Conservation (phyloP, 2,888 invertebrate genomes). For the Agonopterix subpropinquella region DNA sequence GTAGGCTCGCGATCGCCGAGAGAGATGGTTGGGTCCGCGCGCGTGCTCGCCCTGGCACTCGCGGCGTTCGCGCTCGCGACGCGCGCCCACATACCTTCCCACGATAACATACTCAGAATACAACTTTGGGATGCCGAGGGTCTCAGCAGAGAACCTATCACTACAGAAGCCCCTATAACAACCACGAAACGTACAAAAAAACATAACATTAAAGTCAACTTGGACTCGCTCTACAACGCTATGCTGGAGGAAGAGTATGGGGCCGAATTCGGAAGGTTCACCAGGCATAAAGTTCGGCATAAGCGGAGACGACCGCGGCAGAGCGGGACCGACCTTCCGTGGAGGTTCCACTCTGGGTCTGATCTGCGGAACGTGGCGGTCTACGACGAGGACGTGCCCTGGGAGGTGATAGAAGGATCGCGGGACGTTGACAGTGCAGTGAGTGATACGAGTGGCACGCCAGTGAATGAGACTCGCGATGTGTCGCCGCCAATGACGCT, state of each 20-base stretch:
- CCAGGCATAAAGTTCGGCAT: slow-evolving; percentile 63
- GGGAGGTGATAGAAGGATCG: slow-evolving; percentile 62
- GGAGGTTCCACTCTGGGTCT: slow-evolving; percentile 73
- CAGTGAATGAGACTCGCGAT: slow-evolving; percentile 49
- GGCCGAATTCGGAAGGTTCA: slow-evolving; percentile 51
- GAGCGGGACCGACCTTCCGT: slow-evolving; percentile 53
- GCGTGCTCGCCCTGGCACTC: slow-evolving; percentile 47
- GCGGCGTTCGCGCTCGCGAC: slow-evolving; percentile 53
- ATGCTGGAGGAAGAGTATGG: slow-evolving; percentile 62
- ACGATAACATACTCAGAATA: slow-evolving; percentile 65
- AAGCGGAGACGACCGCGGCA: slow-evolving; percentile 65
- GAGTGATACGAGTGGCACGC: slow-evolving; percentile 58
- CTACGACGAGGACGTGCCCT: slow-evolving; percentile 72
- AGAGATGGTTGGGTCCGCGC: slow-evolving; percentile 57
- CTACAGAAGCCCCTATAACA: slow-evolving; percentile 27
- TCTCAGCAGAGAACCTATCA: slow-evolving; percentile 51
- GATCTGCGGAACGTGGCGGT: slow-evolving; percentile 67
- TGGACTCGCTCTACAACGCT: slow-evolving; percentile 55
- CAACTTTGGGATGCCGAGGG: slow-evolving; percentile 70
- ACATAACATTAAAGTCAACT: slow-evolving; percentile 54
- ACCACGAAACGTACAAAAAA: slow-evolving; percentile 22
- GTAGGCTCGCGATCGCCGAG: slow-evolving; percentile 64
- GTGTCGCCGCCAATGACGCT: slow-evolving; percentile 61
- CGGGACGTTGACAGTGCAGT: slow-evolving; percentile 59
- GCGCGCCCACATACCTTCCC: slow-evolving; percentile 60